These are phyloP conservation scores for Zaprionus capensis DNA, from an alignment of 1,140 invertebrate species.

Conservation along the genomic window DNA sequence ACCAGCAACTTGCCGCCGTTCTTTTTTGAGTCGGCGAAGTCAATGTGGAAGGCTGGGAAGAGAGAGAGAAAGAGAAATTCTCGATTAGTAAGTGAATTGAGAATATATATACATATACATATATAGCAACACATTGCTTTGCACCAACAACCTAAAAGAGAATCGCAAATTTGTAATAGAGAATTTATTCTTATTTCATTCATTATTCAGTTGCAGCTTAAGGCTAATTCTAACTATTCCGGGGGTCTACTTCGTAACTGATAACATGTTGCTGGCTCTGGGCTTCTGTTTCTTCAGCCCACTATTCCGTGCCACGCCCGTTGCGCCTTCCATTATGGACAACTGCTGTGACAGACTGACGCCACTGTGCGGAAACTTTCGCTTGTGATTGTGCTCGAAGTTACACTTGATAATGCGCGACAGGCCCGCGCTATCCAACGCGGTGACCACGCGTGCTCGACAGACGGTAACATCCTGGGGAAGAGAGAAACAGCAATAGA, in stretches of 20 bases:
- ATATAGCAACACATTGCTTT: neutral
- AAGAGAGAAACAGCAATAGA: neutral
- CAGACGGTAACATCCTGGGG: conserved; percentile 76
- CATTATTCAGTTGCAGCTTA: conserved; percentile 20
- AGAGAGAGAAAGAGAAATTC: conserved; percentile 33
- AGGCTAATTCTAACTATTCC: conserved; percentile 15
- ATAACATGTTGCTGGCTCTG: neutral
- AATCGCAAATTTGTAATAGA: neutral
- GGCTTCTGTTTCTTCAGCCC: conserved; percentile 42
- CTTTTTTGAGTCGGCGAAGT: conserved; percentile 83
- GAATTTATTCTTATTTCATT: conserved; percentile 2
- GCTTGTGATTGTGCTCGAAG: conserved; percentile 75
- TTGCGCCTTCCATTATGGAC: conserved; percentile 29
- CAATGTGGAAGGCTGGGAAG: conserved; percentile 72
- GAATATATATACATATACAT: neutral
- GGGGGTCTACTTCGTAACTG: neutral
- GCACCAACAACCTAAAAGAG: neutral
- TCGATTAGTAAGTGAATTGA: conserved; percentile 36
- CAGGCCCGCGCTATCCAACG: conserved; percentile 54
- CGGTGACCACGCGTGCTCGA: conserved; percentile 75
- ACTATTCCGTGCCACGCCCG: neutral
- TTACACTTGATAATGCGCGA: conserved; percentile 70
- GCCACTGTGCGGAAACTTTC: conserved; percentile 57
- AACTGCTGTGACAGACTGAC: conserved; percentile 44
- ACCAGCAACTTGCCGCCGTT: conserved; percentile 83